Evolutionary conservation across 2,797 vertebrate genomes (phyloP), one percentile per base, ranked within the genome.

Genomic region (Oryzias sinensis): DNA sequence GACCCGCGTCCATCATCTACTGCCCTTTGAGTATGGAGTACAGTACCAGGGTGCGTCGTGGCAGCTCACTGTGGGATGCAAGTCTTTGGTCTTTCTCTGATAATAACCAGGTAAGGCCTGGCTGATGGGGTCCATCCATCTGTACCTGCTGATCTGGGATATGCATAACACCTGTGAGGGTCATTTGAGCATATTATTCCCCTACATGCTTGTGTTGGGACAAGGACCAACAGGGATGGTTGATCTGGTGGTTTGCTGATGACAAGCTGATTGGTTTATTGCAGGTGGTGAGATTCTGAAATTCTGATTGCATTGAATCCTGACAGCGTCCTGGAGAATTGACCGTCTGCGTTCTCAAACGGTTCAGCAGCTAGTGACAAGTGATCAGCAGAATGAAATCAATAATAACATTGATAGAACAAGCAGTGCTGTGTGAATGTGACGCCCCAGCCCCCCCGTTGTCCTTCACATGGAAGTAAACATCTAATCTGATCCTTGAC

Each of bases 81-180:
- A 47, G 91, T 93, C 37, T 93, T 93, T 0, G 92, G 93, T 4
- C 87, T 93, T 8, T 93, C 93, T 29, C 87, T 93, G 65, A 93
- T 93, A 18, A 93, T 93, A 18, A 18, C 93, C 58, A 93, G 86
- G 88, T 87, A 74, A 58, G 2, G 18, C 18, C 45, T n/a, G 50
- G 3, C 2, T 18, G 18, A 18, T 18, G 1, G 18, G 18, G 18
- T 33, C 7, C 8, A 33, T 33, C 8, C 7, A 33, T 33, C 29
- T 33, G 8, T 2, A 33, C 8, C 29, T 33, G 29, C 8, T 33
- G 29, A 33, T 18, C 18, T 18, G 18, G 18, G 18, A 18, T 18
- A n/a, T n/a, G n/a, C n/a, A n/a, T n/a, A n/a, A n/a, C 7, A 11
- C 29, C 29, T 33, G 8, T 33, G 29, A 33, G 29, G 8, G 29